These are phyloP conservation scores for Turdus rufiventris DNA, from an alignment of 2,113 vertebrate species.

Conservation along the genomic window DNA sequence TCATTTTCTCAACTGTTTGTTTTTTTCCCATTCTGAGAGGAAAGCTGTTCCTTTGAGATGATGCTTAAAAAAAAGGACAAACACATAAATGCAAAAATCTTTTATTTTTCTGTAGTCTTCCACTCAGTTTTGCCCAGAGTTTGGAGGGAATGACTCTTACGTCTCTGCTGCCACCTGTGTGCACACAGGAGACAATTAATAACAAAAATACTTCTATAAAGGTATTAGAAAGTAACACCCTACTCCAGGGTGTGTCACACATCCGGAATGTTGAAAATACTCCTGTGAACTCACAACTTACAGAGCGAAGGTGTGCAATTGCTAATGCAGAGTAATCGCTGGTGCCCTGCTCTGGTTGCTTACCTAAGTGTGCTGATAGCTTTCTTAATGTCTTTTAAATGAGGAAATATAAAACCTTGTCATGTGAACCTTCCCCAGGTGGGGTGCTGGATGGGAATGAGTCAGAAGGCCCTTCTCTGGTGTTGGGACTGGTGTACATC, in stretches of 20 bases:
- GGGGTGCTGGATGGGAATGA: slow-evolving; percentile 1
- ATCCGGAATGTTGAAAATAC: neutral
- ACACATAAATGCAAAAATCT: neutral
- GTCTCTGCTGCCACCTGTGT: neutral
- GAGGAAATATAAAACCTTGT: neutral
- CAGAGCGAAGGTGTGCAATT: neutral
- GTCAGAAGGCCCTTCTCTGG: slow-evolving; percentile 20
- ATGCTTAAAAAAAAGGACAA: neutral
- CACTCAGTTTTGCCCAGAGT: neutral
- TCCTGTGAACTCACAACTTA: neutral
- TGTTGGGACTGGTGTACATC: neutral
- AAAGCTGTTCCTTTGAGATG: neutral
- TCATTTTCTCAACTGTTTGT: neutral
- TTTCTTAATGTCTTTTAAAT: slow-evolving; percentile 13
- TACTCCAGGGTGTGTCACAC: neutral
- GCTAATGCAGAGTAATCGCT: neutral
- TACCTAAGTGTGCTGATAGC: slow-evolving; percentile 7
- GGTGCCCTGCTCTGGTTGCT: neutral
- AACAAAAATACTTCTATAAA: neutral
- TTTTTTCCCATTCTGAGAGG: neutral
- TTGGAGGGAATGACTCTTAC: neutral
- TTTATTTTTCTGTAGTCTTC: neutral
- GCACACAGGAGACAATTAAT: neutral
- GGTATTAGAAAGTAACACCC: slow-evolving; percentile 1
- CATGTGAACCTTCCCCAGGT: slow-evolving; percentile 12